phyloP scores from a whole-genome alignment of 2,113 vertebrate species.

The Limanda limanda region DNA sequence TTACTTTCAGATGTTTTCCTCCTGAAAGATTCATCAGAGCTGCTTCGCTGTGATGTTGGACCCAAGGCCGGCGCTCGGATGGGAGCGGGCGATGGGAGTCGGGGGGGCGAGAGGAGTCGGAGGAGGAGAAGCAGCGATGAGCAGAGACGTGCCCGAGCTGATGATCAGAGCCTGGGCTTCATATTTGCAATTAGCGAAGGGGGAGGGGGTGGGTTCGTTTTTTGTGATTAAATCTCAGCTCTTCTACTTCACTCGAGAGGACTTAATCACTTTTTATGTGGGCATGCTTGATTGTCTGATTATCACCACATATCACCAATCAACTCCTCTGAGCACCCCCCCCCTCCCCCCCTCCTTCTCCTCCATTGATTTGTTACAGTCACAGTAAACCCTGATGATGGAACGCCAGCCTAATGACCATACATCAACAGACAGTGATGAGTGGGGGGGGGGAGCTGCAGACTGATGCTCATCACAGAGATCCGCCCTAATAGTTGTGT shows the following conservation, averaged over 20 bases:
- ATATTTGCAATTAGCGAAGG: constrained; percentile 75
- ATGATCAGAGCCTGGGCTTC: constrained; percentile 69
- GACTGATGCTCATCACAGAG: constrained; percentile 33
- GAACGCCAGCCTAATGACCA: constrained; percentile 68
- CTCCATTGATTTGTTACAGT: constrained; percentile 74
- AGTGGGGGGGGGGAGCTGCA: constrained; percentile 52
- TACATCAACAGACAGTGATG: constrained; percentile 59
- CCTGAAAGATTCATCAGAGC: constrained; percentile 2
- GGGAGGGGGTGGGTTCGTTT: constrained; percentile 49
- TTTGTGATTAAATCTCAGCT: constrained; percentile 74
- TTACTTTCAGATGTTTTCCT: not conserved
- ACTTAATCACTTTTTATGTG: constrained; percentile 75
- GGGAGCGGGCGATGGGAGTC: constrained; percentile 20
- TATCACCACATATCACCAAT: constrained; percentile 74
- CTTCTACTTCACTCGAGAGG: constrained; percentile 70
- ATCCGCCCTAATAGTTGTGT: constrained; percentile 66
- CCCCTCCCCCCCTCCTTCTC: no score
- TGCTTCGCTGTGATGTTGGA: constrained; percentile 1
- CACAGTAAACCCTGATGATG: constrained; percentile 69
- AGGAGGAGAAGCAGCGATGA: constrained; percentile 13
- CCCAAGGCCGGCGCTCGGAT: not conserved
- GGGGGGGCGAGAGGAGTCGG: not conserved
- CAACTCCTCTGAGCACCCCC: constrained; percentile 47
- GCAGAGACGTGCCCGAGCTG: constrained; percentile 30
- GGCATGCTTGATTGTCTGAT: constrained; percentile 79